Evolutionary conservation across 2,113 vertebrate genomes (phyloP), one percentile per base, ranked within the genome.

Genomic region (Copsychus sechellarum): DNA sequence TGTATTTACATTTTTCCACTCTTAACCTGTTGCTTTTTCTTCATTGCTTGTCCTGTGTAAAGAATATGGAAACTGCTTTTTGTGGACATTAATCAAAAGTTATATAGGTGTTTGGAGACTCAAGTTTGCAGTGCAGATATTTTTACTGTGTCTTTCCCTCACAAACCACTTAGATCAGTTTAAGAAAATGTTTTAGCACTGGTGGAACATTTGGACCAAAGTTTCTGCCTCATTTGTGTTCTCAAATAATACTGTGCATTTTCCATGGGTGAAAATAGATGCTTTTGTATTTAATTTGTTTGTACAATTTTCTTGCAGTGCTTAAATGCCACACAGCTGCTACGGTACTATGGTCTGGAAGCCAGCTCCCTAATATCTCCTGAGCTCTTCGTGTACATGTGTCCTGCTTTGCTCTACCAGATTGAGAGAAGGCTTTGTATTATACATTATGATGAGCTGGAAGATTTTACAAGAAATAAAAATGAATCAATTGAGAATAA

Each of bases 401-500:
- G 99, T 83, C 99, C 99, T 7, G 99, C 99, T 14, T 90, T 99
- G 94, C 98, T 99, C 4, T 99, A 99, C 97, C 99, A 99, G 93
- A 99, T 99, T 45, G 99, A 99, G 93, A 99, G 98, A 57, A 98
- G 99, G 17, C 97, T 99, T 88, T 99, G 99, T 96, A 99, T 99
- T 96, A 98, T 97, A 33, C 99, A 99, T 97, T 98, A 98, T 88
- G 98, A 99, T 89, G 98, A 98, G 71, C 97, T 98, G 65, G 98
- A 98, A 96, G 98, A 98, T 86, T 67, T 98, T 62, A 91, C 83
- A 67, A 96, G 97, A 89, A 97, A 94, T 90, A 98, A 97, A 96
- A 96, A 92, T 60, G 74, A 91, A 25, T 92, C 96, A 50, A 1
- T 85, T 81, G 97, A 97, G 45, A 97, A 97, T 73, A 93, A 98